Conservation (phyloP, 1,140 invertebrate genomes). For the Drosophila repleta region DNA sequence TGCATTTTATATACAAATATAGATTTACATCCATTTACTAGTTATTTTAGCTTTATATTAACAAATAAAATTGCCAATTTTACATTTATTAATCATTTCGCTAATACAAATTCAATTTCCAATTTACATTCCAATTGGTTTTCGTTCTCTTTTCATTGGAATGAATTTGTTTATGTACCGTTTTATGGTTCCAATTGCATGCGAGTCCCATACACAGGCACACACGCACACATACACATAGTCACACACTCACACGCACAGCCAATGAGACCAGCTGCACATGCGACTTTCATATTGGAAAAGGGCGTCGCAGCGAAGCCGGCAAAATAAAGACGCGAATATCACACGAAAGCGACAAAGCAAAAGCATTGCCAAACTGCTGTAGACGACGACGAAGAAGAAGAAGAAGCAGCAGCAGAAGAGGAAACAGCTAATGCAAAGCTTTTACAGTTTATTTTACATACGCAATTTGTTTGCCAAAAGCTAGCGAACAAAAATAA, state of each 20-base stretch:
- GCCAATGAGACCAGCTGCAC: conserved; percentile 41
- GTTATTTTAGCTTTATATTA: too few species aligned
- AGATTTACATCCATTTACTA: background rate
- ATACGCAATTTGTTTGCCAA: conserved; percentile 26
- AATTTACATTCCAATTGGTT: background rate
- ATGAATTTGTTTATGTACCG: background rate
- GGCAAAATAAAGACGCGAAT: conserved; percentile 80
- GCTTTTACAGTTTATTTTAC: conserved; percentile 36
- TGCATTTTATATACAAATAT: background rate
- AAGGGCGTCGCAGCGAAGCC: conserved; percentile 71
- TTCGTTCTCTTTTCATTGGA: background rate
- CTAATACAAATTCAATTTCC: background rate
- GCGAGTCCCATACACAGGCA: background rate
- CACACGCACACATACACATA: background rate
- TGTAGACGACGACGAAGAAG: background rate
- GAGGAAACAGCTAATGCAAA: conserved; percentile 1
- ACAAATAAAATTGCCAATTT: background rate
- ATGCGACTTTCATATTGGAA: conserved; percentile 65
- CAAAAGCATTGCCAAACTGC: conserved; percentile 38
- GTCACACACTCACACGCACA: conserved; percentile 1
- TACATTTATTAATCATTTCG: background rate
- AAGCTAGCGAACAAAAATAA: conserved; percentile 35
- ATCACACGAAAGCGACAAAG: conserved; percentile 48
- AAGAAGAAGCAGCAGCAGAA: conserved; percentile 23
- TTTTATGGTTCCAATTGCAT: conserved; percentile 9